phyloP scores from a whole-genome alignment of 2,113 vertebrate species.

The Phoenicopterus ruber region DNA sequence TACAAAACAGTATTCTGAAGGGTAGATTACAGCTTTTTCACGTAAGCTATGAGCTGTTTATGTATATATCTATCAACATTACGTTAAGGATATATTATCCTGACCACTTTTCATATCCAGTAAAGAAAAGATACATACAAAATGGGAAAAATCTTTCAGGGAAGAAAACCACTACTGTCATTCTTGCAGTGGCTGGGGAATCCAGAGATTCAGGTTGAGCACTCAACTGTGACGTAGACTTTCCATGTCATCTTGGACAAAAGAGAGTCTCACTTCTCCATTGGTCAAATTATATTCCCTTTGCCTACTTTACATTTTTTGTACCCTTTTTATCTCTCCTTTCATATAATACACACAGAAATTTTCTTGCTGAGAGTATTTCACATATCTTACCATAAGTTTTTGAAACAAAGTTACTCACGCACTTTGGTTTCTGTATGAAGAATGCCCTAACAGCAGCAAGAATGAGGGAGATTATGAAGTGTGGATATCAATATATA shows the following conservation, averaged over 20 bases:
- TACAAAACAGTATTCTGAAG: background rate
- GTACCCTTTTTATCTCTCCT: background rate
- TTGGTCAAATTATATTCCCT: background rate
- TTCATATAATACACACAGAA: background rate
- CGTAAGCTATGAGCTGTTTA: background rate
- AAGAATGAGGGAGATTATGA: background rate
- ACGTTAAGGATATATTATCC: background rate
- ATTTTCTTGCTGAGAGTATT: background rate
- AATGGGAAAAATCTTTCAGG: background rate
- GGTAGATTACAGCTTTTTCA: background rate
- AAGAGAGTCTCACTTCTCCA: background rate
- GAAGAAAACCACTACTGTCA: background rate
- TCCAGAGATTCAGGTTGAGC: background rate
- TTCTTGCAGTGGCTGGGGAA: background rate
- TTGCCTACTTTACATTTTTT: background rate
- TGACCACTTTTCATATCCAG: background rate
- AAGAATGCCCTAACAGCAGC: background rate
- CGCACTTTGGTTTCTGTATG: fast-evolving
- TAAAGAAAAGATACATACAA: background rate
- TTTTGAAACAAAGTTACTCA: background rate
- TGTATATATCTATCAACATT: background rate
- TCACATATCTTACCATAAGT: background rate
- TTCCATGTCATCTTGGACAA: background rate
- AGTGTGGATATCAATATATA: background rate
- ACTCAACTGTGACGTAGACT: background rate